These are phyloP conservation scores for Brachyhypopomus gauderio DNA, from an alignment of 2,113 vertebrate species.

Conservation along the genomic window DNA sequence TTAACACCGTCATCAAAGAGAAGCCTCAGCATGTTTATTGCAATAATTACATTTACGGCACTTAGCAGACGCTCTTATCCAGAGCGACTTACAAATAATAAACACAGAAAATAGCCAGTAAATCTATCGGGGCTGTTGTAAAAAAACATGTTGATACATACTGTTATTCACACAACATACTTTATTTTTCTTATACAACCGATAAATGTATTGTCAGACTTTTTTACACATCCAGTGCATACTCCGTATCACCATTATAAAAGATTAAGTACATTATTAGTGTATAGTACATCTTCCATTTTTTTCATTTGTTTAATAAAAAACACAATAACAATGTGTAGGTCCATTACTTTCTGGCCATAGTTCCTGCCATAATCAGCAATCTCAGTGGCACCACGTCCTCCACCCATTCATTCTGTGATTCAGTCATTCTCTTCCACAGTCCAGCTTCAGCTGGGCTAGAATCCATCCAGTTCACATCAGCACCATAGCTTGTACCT, in stretches of 20 bases:
- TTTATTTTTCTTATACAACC: conserved; percentile 21
- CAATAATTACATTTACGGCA: too few species aligned
- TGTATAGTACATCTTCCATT: neutral
- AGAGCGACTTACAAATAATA: too few species aligned
- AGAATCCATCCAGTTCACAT: conserved; percentile 94
- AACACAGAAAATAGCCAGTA: too few species aligned
- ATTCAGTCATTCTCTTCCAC: conserved; percentile 88
- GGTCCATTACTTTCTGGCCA: conserved; percentile 70
- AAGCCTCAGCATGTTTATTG: too few species aligned
- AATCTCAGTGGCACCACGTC: conserved; percentile 86
- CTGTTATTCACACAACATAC: too few species aligned
- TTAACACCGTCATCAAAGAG: too few species aligned
- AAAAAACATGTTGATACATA: too few species aligned
- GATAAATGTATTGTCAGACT: conserved; percentile 1
- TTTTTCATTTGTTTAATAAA: neutral
- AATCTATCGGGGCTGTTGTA: too few species aligned
- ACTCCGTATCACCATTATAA: conserved; percentile 7
- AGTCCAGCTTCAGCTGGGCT: conserved; percentile 79
- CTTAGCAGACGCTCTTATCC: too few species aligned
- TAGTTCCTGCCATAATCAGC: conserved; percentile 81
- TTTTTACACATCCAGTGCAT: neutral
- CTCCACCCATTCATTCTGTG: conserved; percentile 86
- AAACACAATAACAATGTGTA: neutral
- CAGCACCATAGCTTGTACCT: conserved; percentile 89
- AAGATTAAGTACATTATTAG: neutral